Base-by-base conservation (phyloP, 2,797 vertebrate species). In the Chelidonichthys spinosus region DNA sequence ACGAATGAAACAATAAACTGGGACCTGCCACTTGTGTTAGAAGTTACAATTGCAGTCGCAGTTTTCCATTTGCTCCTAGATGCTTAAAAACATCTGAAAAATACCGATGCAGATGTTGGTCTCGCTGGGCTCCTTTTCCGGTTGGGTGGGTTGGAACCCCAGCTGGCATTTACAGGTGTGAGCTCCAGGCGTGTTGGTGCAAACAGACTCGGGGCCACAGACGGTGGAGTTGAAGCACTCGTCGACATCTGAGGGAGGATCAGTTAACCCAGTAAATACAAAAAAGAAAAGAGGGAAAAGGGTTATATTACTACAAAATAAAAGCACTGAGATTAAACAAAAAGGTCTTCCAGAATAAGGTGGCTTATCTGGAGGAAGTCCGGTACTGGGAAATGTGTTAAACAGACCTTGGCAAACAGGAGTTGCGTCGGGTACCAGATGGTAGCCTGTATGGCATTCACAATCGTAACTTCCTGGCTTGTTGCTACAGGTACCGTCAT, bases 71-170 rank as follows among this genome's bases (percentile, higher is more conserved):
- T 56, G 17, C 43, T 59, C 4, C 33, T 39, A 14, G n/a, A 32
- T 8, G 25, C 32, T 32, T 1, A 9, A 25, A 35, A 18, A 37
- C n/a, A n/a, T n/a, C n/a, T n/a, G n/a, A n/a, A n/a, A 66, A 61
- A 69, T 89, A 92, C 91, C 90, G 3, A 69, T 55, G 33, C 91
- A 92, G 50, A 65, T 18, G 89, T 92, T 92, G 61, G 4, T 8
- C 7, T 33, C 0, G 33, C 46, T 74, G 52, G 87, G 82, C 11
- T 58, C 13, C 2, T 1, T 0, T 0, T 3, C 7, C 7, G 10
- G 36, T 0, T 76, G 0, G 3, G 37, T 79, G 18, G 84, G 61
- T 50, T 4, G 4, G 32, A 15, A 91, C 0, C 91, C 91, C 2
- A 32, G 0, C 0, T 50, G 0, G 71, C 91, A 92, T 7, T 10